Base-by-base conservation (phyloP, 2,888 invertebrate genomes). In the Linnaemya vulpina region DNA sequence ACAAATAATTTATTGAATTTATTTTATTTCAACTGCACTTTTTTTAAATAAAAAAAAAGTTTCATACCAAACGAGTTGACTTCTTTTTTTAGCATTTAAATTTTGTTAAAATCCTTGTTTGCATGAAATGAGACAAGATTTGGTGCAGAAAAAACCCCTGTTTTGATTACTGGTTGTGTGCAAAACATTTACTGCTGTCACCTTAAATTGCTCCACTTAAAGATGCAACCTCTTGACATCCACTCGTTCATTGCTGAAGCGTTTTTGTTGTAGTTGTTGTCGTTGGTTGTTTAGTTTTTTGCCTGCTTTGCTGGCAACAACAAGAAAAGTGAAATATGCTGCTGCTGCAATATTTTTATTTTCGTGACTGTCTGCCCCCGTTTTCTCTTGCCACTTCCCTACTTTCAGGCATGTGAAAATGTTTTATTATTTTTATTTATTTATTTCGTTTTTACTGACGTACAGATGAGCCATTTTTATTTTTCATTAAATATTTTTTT, bases 151-250 rank as follows among this genome's bases (percentile, higher is more conserved):
- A 60, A 38, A 77, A 77, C 49, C 77, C n/a, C 49, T 58, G 67
- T 22, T 51, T 68, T 60, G 49, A 60, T 70, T 70, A 51, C 51
- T 40, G 9, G 25, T 22, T 55, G 49, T 65, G 43, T 62, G 51
- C 40, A 70, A 60, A 70, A 70, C 63, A 71, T 71, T 78, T 70
- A 71, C 58, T 67, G 49, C 73, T 80, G 84, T 84, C 84, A 84
- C 71, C 80, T 80, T 62, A 80, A 84, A 84, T 73, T 84, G 84
- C 76, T 84, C 84, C 51, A 84, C 62, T 84, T 84, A 73, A 73
- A 80, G 80, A 76, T 67, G 80, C 84, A 84, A 84, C 80, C 84
- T 84, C 84, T 76, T 84, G 84, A 84, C 84, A 84, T 84, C 70
- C 35, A 60, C 49, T 55, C 60, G 20, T 43, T 65, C 55, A 20